Base-by-base conservation (phyloP, 2,888 invertebrate genomes). In the Monochamus alternatus region DNA sequence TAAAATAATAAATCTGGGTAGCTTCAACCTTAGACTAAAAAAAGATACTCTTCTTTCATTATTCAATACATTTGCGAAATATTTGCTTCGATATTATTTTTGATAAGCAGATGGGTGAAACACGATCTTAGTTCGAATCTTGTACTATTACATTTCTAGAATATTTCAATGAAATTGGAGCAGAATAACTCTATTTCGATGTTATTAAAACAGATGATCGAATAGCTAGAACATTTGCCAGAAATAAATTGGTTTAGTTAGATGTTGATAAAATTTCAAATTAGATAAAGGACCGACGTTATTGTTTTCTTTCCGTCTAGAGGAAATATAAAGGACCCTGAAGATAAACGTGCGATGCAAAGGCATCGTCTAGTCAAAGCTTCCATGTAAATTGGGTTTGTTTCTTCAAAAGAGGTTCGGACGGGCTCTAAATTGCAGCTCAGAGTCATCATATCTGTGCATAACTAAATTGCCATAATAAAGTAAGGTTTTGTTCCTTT, bases 351-450 rank as follows among this genome's bases (percentile, higher is more conserved):
- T 68, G 59, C 66, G 66, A 58, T 51, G 60, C 43, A 60, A 59
- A 69, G 69, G 51, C 69, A 31, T 60, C 44, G 69, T 75, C 63
- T 63, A 74, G 74, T 68, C 67, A 74, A 68, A 68, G 68, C 76
- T 65, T 52, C 64, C 68, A 76, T 73, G 76, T 68, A 78, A 80
- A 80, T 80, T 85, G 84, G 85, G 82, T 85, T 85, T 84, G 83
- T 85, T 85, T 82, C 83, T 80, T 80, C 83, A 81, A 84, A 85
- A 85, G 85, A 82, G 81, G 82, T 84, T 84, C 81, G 82, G 83
- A 81, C 82, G 81, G 59, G 74, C 73, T 74, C 77, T 75, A 80
- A 81, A 81, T 81, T 80, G 81, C 77, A 75, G 73, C 78, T 69
- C 71, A 43, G 31, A 69, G 69, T 69, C 69, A 71, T 71, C 63